phyloP scores from a whole-genome alignment of 2,888 invertebrate genomes.

The Neoitamus cyanurus region DNA sequence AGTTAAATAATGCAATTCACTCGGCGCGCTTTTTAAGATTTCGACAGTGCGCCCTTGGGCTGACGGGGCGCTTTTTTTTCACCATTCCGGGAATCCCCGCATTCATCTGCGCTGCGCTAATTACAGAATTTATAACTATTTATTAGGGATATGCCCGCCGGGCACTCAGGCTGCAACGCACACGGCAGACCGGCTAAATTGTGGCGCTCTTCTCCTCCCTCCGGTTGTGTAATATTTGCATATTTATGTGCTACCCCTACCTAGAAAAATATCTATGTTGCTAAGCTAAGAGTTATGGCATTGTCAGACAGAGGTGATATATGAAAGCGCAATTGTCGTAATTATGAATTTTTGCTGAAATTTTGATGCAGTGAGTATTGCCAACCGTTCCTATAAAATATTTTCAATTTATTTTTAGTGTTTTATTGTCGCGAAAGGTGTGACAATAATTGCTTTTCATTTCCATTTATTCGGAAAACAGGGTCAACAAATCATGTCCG shows the following conservation, averaged over 20 bases:
- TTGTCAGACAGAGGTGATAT: neutral
- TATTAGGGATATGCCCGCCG: conserved; percentile 2
- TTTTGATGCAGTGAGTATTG: neutral
- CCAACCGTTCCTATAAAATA: neutral
- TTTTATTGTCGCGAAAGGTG: neutral
- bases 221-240: neutral
- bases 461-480: too few relatives aligned
- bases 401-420: neutral
- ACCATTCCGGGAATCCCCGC: neutral
- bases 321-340: neutral
- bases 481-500: too few relatives aligned
- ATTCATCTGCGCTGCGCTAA: neutral
- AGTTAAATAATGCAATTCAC: conserved; percentile 48
- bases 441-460: too few relatives aligned
- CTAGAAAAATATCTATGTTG: neutral
- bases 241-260: neutral
- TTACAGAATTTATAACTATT: conserved; percentile 14
- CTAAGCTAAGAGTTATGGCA: neutral
- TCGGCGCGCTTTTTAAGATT: conserved; percentile 36
- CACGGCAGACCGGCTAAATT: neutral
- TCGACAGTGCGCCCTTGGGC: neutral
- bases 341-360: neutral
- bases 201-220: neutral
- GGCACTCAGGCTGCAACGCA: neutral
- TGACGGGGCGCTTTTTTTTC: neutral